phyloP scores from a whole-genome alignment of 2,888 invertebrate genomes.

The Andrena hattorfiana region DNA sequence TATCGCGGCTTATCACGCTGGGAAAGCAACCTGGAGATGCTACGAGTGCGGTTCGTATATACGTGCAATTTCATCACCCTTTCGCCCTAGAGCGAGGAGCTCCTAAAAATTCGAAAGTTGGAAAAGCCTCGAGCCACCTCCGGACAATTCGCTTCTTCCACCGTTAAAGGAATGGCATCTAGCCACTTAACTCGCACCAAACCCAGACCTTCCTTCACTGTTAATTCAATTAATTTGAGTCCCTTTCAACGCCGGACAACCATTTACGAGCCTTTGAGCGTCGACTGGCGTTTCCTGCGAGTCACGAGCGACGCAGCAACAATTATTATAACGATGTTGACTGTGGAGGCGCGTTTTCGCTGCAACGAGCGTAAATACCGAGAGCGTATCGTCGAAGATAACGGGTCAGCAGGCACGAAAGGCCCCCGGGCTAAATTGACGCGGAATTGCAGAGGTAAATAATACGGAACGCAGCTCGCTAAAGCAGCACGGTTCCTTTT shows the following conservation, averaged over 20 bases:
- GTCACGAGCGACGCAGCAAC: background rate
- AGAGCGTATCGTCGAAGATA: constrained; percentile 27
- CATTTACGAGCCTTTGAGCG: background rate
- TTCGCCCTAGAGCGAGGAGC: background rate
- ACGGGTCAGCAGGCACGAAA: constrained; percentile 46
- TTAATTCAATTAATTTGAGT: constrained; percentile 8
- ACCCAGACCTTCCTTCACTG: background rate
- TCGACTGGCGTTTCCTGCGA: background rate
- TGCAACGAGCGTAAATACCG: background rate
- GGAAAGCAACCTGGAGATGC: constrained; percentile 82
- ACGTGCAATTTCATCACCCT: background rate
- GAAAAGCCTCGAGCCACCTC: background rate
- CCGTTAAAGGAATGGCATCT: background rate
- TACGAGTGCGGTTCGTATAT: constrained; percentile 82
- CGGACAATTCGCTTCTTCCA: background rate
- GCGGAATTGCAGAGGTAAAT: constrained; percentile 35
- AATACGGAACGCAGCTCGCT: constrained; percentile 23
- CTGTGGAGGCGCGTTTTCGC: background rate
- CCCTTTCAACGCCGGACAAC: background rate
- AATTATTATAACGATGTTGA: constrained; percentile 22
- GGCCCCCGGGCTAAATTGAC: constrained; percentile 19
- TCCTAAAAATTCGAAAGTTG: background rate
- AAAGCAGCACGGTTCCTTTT: background rate
- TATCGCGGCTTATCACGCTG: constrained; percentile 82
- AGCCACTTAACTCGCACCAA: too few species aligned